Percentiles rank a stretch among this genome's conserved stretches.
These are phyloP conservation scores for Neogobius melanostomus DNA, from an alignment of 2,113 vertebrate genomes.

Conservation along the genomic window DNA sequence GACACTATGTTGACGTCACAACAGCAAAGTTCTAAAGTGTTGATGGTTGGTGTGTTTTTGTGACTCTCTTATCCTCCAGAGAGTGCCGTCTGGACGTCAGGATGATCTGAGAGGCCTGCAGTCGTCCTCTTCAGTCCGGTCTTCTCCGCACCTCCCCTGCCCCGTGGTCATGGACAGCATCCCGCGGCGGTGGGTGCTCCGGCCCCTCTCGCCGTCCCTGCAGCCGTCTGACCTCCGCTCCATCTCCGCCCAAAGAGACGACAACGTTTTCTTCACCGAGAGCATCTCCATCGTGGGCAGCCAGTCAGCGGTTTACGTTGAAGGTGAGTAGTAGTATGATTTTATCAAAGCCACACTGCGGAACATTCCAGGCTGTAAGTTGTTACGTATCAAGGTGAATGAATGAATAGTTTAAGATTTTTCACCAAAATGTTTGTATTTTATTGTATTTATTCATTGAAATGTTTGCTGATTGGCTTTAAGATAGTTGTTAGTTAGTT, in stretches of 20 bases:
- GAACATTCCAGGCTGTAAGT: too few relatives aligned
- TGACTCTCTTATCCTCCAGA: slow-evolving; percentile 44
- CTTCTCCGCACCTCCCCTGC: background rate
- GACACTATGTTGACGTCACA: too few relatives aligned
- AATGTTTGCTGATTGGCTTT: too few relatives aligned
- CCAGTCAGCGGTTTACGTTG: slow-evolving; percentile 19
- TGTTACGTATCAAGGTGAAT: too few relatives aligned
- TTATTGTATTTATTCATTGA: too few relatives aligned
- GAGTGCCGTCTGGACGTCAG: slow-evolving; percentile 11
- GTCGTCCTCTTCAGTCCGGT: background rate
- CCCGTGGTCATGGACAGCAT: slow-evolving; percentile 59
- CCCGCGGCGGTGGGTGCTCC: slow-evolving; percentile 70
- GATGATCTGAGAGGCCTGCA: slow-evolving; percentile 29
- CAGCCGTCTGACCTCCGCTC: slow-evolving; percentile 67
- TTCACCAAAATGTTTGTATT: too few relatives aligned
- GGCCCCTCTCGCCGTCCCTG: slow-evolving; percentile 68
- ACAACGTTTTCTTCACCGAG: slow-evolving; percentile 4
- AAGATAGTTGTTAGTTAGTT: too few relatives aligned
- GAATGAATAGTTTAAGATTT: too few relatives aligned
- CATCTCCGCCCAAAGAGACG: slow-evolving; percentile 34
- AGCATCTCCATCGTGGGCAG: slow-evolving; percentile 28
- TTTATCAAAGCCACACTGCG: too few relatives aligned
- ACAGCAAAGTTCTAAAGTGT: too few relatives aligned
- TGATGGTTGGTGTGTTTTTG: too few relatives aligned
- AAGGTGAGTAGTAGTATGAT: background rate